Percentiles rank a stretch among this genome's conserved stretches.
Conservation (phyloP, 1,140 invertebrate species). For the Cherax quadricarinatus region DNA sequence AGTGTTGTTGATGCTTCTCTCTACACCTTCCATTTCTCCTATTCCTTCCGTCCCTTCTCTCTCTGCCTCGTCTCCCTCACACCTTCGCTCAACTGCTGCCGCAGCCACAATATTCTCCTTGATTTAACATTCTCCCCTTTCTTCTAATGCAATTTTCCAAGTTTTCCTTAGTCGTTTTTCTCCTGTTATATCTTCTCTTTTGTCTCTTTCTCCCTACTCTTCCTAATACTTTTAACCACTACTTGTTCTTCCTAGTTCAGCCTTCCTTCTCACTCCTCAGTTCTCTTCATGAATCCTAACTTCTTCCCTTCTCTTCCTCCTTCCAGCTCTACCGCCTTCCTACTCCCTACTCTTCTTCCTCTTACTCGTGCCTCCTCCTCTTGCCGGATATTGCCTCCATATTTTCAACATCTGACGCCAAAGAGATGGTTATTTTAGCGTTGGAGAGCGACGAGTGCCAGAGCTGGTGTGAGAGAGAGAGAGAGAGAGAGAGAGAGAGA, state of each 20-base stretch:
- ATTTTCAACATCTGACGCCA: conserved; percentile 34
- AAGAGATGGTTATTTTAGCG: conserved; percentile 5
- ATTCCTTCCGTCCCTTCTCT: too few relatives aligned
- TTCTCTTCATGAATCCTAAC: not conserved
- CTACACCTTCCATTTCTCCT: too few relatives aligned
- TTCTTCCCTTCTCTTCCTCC: not conserved
- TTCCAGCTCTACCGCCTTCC: not conserved
- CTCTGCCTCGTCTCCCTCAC: too few relatives aligned
- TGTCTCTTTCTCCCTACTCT: not conserved
- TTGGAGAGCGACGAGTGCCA: not conserved
- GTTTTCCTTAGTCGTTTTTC: too few relatives aligned
- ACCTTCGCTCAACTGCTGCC: too few relatives aligned
- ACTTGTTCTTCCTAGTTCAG: not conserved
- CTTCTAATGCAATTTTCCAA: too few relatives aligned
- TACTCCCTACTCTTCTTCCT: not conserved
- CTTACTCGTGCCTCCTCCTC: not conserved
- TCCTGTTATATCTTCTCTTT: too few relatives aligned
- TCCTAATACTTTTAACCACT: too few relatives aligned
- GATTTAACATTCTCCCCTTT: too few relatives aligned
- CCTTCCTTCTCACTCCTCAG: not conserved
- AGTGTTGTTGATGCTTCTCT: too few relatives aligned
- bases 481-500: conserved; percentile 5
- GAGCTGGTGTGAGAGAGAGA: not conserved
- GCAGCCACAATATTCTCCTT: too few relatives aligned
- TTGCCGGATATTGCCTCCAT: conserved; percentile 37